A percentile compares a stretch with the other conserved stretches of the same genome.
phyloP scores from a whole-genome alignment of 2,888 invertebrate genomes.

The Anticlea derivata region DNA sequence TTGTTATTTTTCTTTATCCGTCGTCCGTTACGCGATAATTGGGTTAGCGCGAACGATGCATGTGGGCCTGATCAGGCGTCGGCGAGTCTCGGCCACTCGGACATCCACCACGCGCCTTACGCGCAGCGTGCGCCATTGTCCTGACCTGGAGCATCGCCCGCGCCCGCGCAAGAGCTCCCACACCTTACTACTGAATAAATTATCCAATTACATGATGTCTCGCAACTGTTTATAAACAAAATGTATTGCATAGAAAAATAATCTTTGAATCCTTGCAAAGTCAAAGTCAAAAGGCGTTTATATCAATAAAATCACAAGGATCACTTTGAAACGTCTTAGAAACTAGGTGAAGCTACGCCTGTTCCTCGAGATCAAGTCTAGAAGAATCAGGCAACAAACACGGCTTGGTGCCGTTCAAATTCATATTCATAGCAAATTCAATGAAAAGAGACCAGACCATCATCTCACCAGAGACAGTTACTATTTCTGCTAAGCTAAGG shows the following conservation, averaged over 20 bases:
- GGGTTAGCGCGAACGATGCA: constrained; percentile 78
- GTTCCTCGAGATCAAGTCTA: no score
- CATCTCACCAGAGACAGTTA: no score
- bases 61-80: constrained; percentile 80
- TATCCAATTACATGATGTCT: constrained; percentile 26
- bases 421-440: no score
- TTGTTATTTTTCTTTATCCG: constrained; percentile 84
- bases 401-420: no score
- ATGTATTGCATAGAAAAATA: not conserved
- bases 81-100: constrained; percentile 74
- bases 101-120: constrained; percentile 45
- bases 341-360: no score
- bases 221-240: constrained; percentile 22
- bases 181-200: constrained; percentile 29
- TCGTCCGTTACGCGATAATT: constrained; percentile 82
- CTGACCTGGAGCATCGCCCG: constrained; percentile 57
- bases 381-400: no score
- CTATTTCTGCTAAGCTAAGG: no score
- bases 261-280: no score
- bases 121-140: constrained; percentile 57
- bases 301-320: no score
- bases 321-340: no score
- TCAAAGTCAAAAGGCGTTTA: no score
- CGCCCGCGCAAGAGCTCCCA: constrained; percentile 36
- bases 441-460: no score